Conservation (phyloP, 2,113 vertebrate genomes). For the Eretmochelys imbricata region DNA sequence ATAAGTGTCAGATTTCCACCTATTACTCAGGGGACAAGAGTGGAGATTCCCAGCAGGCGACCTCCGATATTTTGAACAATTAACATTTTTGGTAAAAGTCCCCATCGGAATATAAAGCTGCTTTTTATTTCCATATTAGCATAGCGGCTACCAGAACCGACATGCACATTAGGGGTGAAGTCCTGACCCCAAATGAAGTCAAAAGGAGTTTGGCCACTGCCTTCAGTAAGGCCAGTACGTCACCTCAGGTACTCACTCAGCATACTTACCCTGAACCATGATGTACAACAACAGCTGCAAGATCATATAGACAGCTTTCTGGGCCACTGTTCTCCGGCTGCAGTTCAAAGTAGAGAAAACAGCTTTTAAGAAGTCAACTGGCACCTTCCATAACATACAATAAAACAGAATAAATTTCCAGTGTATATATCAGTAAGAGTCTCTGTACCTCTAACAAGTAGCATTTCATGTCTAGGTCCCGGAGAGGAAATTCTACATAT, state of each 20-base stretch:
- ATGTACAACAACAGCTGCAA: constrained; percentile 95
- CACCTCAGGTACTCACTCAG: not conserved
- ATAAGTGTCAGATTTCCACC: not conserved
- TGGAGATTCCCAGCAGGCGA: not conserved
- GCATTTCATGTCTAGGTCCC: constrained; percentile 93
- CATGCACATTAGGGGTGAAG: rapidly evolving
- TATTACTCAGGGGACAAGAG: not conserved
- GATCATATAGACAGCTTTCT: constrained; percentile 92
- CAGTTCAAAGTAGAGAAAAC: constrained; percentile 10
- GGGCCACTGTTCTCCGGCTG: constrained; percentile 92
- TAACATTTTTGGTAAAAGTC: not conserved
- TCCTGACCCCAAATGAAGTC: not conserved
- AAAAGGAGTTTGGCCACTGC: not conserved
- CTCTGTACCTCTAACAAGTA: constrained; percentile 92
- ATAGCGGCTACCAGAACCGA: not conserved
- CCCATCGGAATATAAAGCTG: not conserved
- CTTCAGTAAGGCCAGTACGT: not conserved
- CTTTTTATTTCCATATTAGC: not conserved
- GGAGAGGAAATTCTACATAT: constrained; percentile 94
- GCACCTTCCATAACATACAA: not conserved
- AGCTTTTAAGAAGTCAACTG: not conserved
- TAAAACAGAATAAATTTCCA: rapidly evolving
- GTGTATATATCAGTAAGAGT: rapidly evolving
- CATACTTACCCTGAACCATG: constrained; percentile 96
- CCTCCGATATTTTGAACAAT: rapidly evolving